Percentiles rank a stretch among this genome's conserved stretches.
Evolutionary conservation across 2,888 invertebrate species (phyloP).

Genomic region (Drosophila multiciliata): DNA sequence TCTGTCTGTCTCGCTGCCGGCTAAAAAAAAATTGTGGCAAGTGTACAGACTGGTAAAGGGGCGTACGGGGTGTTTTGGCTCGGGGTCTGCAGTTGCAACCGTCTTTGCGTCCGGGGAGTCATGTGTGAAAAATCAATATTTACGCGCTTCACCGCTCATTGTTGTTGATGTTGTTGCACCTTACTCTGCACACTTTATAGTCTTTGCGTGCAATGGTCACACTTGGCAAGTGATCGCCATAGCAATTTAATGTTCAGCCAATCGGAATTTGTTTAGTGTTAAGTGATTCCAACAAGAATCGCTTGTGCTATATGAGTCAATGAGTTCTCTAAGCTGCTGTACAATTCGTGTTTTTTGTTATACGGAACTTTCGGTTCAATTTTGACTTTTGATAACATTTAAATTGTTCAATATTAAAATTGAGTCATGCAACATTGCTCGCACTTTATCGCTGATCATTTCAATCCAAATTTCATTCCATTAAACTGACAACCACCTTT

Average conservation of each 20-base stretch:
- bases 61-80: background rate
- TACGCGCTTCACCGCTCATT: constrained; percentile 57
- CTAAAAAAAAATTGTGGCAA: constrained; percentile 28
- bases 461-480: constrained; percentile 40
- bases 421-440: background rate
- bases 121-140: constrained; percentile 83
- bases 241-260: constrained; percentile 10
- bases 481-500: constrained; percentile 63
- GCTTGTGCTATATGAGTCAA: too few species aligned
- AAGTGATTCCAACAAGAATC: background rate
- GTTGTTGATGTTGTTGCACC: constrained; percentile 30
- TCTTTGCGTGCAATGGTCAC: constrained; percentile 17
- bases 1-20: constrained; percentile 27
- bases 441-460: constrained; percentile 17
- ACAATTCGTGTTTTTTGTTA: background rate
- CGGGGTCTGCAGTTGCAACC: constrained; percentile 23
- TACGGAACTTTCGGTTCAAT: background rate
- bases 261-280: constrained; percentile 15
- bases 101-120: constrained; percentile 40
- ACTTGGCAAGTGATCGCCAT: constrained; percentile 25
- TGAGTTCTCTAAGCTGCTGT: background rate
- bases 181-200: constrained; percentile 7
- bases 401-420: too few species aligned
- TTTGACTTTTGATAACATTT: background rate
- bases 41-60: constrained; percentile 10